Conservation (phyloP, 2,888 invertebrate genomes). For the Epiblema foenella region DNA sequence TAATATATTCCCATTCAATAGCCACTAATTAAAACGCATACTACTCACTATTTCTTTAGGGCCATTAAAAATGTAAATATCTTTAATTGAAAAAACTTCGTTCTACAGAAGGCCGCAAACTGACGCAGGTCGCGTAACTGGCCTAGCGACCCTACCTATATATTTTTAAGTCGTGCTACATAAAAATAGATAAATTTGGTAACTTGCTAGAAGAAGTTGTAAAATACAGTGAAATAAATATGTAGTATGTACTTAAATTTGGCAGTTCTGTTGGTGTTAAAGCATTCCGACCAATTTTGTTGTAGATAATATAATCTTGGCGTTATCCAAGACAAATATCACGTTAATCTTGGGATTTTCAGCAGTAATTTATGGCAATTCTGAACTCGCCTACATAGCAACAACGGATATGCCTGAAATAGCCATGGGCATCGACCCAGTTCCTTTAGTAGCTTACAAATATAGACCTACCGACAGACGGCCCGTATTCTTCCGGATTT, state of each 20-base stretch:
- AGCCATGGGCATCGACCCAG: conserved; percentile 42
- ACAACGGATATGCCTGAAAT: conserved; percentile 42
- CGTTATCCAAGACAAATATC: not conserved
- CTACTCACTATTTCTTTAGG: too few relatives aligned
- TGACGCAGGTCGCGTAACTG: too few relatives aligned
- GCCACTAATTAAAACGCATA: too few relatives aligned
- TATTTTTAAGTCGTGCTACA: too few relatives aligned
- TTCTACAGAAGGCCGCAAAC: too few relatives aligned
- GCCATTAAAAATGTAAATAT: too few relatives aligned
- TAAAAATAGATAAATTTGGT: too few relatives aligned
- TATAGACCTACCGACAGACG: conserved; percentile 41
- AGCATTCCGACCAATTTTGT: not conserved
- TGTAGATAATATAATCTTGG: not conserved
- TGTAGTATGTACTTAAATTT: not conserved
- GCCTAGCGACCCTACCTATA: too few relatives aligned
- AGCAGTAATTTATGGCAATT: conserved; percentile 36
- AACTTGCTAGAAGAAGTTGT: not conserved
- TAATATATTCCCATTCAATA: too few relatives aligned
- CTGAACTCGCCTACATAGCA: conserved; percentile 36
- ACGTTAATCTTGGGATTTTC: conserved; percentile 8
- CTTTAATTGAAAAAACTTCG: too few relatives aligned
- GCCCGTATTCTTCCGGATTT: conserved; percentile 37
- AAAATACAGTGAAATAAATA: not conserved
- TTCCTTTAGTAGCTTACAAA: conserved; percentile 37
- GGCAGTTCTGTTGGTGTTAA: not conserved